Base-by-base conservation (phyloP, 1,140 invertebrate species). In the Calephelis virginiensis region DNA sequence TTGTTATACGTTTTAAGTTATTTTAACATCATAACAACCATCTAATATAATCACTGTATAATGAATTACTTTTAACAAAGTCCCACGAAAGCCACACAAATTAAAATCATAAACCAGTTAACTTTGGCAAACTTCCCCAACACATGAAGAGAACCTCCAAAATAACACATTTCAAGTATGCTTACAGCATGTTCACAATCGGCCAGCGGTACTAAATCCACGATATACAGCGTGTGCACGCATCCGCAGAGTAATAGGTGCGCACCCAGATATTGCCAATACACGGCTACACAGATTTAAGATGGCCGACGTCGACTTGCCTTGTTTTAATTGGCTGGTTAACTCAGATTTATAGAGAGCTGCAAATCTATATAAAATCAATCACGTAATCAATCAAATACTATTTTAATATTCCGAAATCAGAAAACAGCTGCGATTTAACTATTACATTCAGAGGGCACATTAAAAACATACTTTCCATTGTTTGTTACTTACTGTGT, bases 241-340 rank as follows among this genome's bases (percentile, higher is more conserved):
- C 73, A 59, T 59, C 53, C 53, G 37, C 53, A 59, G 53, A 68
- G 73, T 74, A 83, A 81, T 79, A 80, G 81, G 76, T 78, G 72
- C 75, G 71, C 77, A 53, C 75, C 53, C 78, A 83, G 83, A 85
- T 87, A 85, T 87, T 85, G 85, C 76, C 85, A 81, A 85, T 85
- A 85, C 83, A 82, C 75, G 76, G 64, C 75, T 72, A 78, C 71
- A 71, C 75, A 85, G 83, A 87, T 87, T 87, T 87, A 87, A 87
- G 85, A 87, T 87, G 85, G 83, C 85, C 74, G 75, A 82, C 81
- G 76, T 77, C 73, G 77, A 85, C 85, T 87, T 87, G 83, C 78
- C 85, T 82, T 81, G 85, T 85, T 87, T 87, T 87, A 87, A 87
- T 87, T 87, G 85, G 77, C 69, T 71, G 64, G 74, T 73, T 77